These are phyloP conservation scores for Acropternis orthonyx DNA, from an alignment of 2,797 vertebrate species.

Conservation along the genomic window DNA sequence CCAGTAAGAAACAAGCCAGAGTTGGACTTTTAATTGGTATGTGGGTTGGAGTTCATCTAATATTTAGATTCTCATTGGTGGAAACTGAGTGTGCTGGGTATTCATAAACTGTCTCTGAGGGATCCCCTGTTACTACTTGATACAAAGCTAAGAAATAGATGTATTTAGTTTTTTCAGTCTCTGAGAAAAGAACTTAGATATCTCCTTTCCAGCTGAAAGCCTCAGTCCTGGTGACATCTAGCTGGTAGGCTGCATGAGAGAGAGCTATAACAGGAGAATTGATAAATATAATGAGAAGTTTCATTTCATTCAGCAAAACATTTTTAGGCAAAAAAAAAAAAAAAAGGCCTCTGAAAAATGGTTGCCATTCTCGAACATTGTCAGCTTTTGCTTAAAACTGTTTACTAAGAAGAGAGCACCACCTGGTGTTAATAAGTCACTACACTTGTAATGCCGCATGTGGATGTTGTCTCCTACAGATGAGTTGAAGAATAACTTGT, in stretches of 20 bases:
- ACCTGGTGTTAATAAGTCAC: constrained; percentile 71
- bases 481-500: not conserved
- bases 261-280: not conserved
- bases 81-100: not conserved
- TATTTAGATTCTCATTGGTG: not conserved
- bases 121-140: not conserved
- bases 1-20: not conserved
- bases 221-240: not conserved
- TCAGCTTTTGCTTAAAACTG: not conserved
- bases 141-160: not conserved
- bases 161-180: not conserved
- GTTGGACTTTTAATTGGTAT: not conserved
- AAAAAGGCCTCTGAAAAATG: not conserved
- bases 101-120: not conserved
- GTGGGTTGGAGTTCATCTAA: not conserved
- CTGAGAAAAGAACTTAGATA: not conserved
- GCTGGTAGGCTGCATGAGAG: not conserved
- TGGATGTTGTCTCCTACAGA: rapidly evolving
- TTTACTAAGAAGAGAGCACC: constrained; percentile 78
- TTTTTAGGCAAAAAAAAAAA: not conserved
- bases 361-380: not conserved
- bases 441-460: not conserved
- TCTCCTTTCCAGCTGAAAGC: not conserved
- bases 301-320: not conserved
- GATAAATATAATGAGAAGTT: not conserved